These are phyloP conservation scores for Gastracanthus pulcherrimus DNA, from an alignment of 2,888 invertebrate genomes.

Conservation along the genomic window DNA sequence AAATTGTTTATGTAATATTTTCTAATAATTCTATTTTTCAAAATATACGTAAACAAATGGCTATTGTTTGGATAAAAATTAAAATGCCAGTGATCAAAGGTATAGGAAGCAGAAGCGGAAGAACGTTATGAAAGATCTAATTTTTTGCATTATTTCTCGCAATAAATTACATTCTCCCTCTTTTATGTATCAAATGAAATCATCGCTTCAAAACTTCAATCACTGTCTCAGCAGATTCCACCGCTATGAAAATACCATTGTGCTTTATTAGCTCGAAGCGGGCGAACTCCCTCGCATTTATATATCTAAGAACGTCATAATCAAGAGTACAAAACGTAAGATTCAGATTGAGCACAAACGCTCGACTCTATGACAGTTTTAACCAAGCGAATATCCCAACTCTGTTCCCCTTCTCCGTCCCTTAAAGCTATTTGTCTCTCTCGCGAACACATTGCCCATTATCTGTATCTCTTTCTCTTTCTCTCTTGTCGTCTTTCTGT, in stretches of 20 bases:
- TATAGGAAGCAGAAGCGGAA: background rate
- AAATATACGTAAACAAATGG: background rate
- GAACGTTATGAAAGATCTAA: constrained; percentile 26
- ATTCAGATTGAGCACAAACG: constrained; percentile 55
- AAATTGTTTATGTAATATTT: too few species aligned
- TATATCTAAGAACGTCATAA: constrained; percentile 45
- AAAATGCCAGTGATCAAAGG: background rate
- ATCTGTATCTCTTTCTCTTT: constrained; percentile 8
- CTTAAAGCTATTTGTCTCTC: constrained; percentile 28
- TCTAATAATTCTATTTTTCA: background rate
- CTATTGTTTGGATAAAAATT: background rate
- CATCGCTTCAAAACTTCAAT: constrained; percentile 21
- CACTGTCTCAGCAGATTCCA: background rate
- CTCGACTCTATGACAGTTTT: constrained; percentile 55
- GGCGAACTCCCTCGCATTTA: background rate
- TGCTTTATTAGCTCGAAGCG: constrained; percentile 35
- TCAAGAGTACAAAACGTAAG: constrained; percentile 49
- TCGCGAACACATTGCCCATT: background rate
- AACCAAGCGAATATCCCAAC: constrained; percentile 56
- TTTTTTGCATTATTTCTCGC: constrained; percentile 24
- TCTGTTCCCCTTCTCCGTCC: constrained; percentile 43
- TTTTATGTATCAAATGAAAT: constrained; percentile 28
- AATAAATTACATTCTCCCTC: constrained; percentile 24
- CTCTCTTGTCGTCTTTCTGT: background rate
- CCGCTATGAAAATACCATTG: constrained; percentile 45